A percentile compares a stretch with the other conserved stretches of the same genome.
phyloP scores from a whole-genome alignment of 1,140 invertebrate genomes.

The Oscheius sp. region DNA sequence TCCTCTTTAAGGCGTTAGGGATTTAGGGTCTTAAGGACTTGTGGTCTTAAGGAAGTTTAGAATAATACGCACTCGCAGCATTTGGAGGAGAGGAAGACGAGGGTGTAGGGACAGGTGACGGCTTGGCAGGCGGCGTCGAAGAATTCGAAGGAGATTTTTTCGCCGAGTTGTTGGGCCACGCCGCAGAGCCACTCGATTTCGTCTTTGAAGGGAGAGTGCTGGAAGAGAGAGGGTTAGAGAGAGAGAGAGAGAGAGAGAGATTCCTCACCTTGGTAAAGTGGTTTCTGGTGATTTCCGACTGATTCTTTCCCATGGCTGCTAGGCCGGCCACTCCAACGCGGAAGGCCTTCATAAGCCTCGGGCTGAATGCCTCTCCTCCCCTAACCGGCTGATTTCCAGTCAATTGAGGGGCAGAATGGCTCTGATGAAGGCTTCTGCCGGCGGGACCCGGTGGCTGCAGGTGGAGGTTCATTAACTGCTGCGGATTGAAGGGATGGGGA shows the following conservation, averaged over 20 bases:
- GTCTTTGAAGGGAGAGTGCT: neutral
- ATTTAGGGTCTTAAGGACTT: too few species aligned
- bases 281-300: neutral
- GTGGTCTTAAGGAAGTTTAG: neutral
- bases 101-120: neutral
- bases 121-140: neutral
- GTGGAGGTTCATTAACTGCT: too few species aligned
- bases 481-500: neutral
- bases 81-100: neutral
- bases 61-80: neutral
- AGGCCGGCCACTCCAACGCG: neutral
- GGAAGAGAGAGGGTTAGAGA: too few species aligned
- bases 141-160: neutral
- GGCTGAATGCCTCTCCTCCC: neutral
- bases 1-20: too few species aligned
- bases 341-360: neutral
- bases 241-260: too few species aligned
- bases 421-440: slow-evolving; percentile 6
- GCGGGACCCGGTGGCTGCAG: neutral
- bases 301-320: neutral
- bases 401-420: slow-evolving; percentile 32
- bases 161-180: neutral
- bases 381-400: neutral
- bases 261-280: neutral
- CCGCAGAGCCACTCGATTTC: neutral